Conservation (phyloP, 2,888 invertebrate species). For the Cerastoderma edule region DNA sequence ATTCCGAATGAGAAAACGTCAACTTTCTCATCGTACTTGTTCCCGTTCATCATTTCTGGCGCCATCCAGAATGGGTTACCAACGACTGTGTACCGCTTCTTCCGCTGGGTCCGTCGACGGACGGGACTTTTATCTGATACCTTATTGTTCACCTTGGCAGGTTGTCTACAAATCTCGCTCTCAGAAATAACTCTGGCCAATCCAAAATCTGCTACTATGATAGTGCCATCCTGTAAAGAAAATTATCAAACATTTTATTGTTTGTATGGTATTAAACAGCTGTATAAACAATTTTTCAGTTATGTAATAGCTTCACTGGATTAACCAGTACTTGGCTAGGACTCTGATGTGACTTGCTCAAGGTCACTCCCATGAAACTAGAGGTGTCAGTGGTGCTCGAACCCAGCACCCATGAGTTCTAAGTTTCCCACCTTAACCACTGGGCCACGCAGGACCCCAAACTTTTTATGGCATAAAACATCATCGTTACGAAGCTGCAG, state of each 20-base stretch:
- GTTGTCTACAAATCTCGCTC: constrained; percentile 55
- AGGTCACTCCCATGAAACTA: too few species aligned
- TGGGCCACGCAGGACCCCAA: too few species aligned
- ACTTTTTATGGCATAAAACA: too few species aligned
- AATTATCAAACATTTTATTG: background rate
- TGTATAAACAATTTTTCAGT: too few species aligned
- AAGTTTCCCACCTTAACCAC: too few species aligned
- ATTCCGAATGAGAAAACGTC: constrained; percentile 98
- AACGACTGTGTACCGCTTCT: constrained; percentile 97
- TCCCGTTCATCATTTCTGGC: constrained; percentile 98
- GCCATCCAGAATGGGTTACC: constrained; percentile 99
- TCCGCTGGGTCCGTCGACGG: constrained; percentile 88
- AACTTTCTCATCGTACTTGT: constrained; percentile 97
- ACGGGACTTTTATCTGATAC: constrained; percentile 41
- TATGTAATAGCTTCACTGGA: too few species aligned
- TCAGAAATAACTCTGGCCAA: constrained; percentile 88
- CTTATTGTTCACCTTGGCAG: constrained; percentile 49
- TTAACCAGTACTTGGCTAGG: too few species aligned
- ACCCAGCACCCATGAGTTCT: too few species aligned
- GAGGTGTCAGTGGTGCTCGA: too few species aligned
- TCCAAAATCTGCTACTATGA: constrained; percentile 98
- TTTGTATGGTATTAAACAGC: too few species aligned
- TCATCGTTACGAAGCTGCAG: background rate
- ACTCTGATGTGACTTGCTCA: too few species aligned
- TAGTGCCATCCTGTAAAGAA: constrained; percentile 90